Base-by-base conservation (phyloP, 2,888 invertebrate species). In the Odontothrips loti region DNA sequence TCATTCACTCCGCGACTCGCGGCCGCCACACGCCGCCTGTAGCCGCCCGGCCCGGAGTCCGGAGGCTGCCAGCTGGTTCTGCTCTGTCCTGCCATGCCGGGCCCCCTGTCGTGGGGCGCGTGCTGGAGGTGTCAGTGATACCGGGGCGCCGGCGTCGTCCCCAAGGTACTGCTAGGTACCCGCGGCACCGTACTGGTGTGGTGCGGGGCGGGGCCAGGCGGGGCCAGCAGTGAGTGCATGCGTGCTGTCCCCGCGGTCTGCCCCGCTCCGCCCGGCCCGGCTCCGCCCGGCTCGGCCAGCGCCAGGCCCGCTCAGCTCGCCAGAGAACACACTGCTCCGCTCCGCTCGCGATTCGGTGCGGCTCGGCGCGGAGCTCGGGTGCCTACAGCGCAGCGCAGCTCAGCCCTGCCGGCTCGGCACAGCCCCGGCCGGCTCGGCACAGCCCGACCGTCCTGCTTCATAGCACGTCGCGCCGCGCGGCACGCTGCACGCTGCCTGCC, bases 311-410 rank as follows among this genome's bases (percentile, higher is more conserved):
- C n/a, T n/a, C n/a, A n/a, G n/a, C n/a, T n/a, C n/a, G n/a, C n/a
- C n/a, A 15, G 58, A 58, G 15, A 6, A 17, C 58, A 15, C 20
- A 17, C 20, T 58, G 58, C 15, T 81, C 80, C 88, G 83, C n/a
- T 43, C 34, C 6, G 34, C 34, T 6, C 34, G 34, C 34, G 34
- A 6, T 43, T 43, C 34, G 34, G 34, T 6, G 34, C 34, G 34
- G 34, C 6, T 43, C 34, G 34, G 34, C 34, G 34, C 34, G 34
- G 34, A 43, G 34, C 34, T 43, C 34, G 34, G 34, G 2, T 43
- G 34, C 34, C 34, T 43, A 6, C 6, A n/a, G 3, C 34, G 34
- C 34, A 43, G 34, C 34, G 34, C 34, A 4, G 34, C 34, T n/a
- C n/a, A n/a, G n/a, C n/a, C n/a, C n/a, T n/a, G n/a, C n/a, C n/a